Percentiles rank a stretch among this genome's conserved stretches.
Conservation (phyloP, 2,888 invertebrate species). For the Diloba caeruleocephala region DNA sequence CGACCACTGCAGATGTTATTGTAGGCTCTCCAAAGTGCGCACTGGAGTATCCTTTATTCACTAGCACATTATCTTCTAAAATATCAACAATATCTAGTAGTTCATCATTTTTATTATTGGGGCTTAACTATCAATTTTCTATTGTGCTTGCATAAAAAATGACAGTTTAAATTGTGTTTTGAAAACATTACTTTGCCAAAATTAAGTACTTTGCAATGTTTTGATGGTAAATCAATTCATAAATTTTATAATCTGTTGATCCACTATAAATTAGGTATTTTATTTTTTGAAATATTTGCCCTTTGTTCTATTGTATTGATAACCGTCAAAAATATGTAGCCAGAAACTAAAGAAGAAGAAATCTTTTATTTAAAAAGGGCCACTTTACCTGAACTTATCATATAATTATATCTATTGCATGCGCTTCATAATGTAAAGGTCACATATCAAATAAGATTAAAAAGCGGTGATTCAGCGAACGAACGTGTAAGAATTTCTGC, state of each 20-base stretch:
- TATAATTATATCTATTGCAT: constrained; percentile 51
- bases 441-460: constrained; percentile 66
- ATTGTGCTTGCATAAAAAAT: constrained; percentile 53
- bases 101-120: constrained; percentile 69
- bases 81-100: constrained; percentile 57
- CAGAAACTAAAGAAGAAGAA: not conserved
- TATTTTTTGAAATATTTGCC: not conserved
- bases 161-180: constrained; percentile 35
- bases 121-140: constrained; percentile 57
- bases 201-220: constrained; percentile 7
- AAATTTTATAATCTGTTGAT: not conserved
- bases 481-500: constrained; percentile 87
- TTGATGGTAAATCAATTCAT: constrained; percentile 20
- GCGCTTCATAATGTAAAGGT: constrained; percentile 57
- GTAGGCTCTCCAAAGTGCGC: constrained; percentile 70
- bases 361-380: constrained; percentile 26
- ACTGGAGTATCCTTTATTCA: constrained; percentile 64
- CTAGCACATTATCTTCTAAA: constrained; percentile 48
- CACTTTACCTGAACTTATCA: constrained; percentile 35
- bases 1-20: constrained; percentile 77
- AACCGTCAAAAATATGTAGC: not conserved
- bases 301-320: not conserved
- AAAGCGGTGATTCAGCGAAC: constrained; percentile 78
- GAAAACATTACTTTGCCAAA: constrained; percentile 25
- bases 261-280: not conserved